Evolutionary conservation across 2,888 invertebrate genomes (phyloP), one percentile per base, ranked within the genome.

Genomic region (Neria commutata): DNA sequence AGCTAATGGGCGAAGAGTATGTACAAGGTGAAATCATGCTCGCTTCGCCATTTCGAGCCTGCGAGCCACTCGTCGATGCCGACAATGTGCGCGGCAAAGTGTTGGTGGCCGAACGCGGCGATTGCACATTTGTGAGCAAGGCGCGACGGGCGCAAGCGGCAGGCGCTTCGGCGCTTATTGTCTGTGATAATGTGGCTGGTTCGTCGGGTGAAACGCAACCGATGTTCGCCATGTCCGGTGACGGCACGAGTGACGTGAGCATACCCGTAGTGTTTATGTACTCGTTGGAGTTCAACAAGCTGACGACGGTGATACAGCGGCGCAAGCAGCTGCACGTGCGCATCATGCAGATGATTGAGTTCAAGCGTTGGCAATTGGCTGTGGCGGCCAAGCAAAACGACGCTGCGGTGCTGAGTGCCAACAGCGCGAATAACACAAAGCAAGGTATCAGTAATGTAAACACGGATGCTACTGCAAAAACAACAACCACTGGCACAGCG

Each of bases 221-320:
- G 0, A 87, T 95, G 83, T 98, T 98, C 83, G 95, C 95, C 3
- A 98, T 98, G 98, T 95, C 95, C 0, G 95, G 95, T 1, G 97
- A 98, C 81, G 95, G 94, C 1, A 86, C 84, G 2, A 90, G 92
- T 67, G 92, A 95, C 77, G 91, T 97, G 6, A 86, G 83, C 65
- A 95, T 97, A 74, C 95, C 96, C 0, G 87, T 94, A n/a, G 91
- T 95, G 8, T 97, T 97, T 79, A 85, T 97, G 54, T 97, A 93
- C 79, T 86, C 87, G 5, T 84, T 86, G 60, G 95, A 96, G 79
- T 93, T 91, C 1, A 80, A 56, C 17, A 85, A 87, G 66, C 81
- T 96, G n/a, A 79, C 87, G 0, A 83, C 86, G 16, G 86, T 88
- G 1, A 77, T 91, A 62, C 74, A 83, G 4, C 79, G 83, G 1